These are phyloP conservation scores for Antheraea mylitta DNA, from an alignment of 1,140 invertebrate species.

Conservation along the genomic window DNA sequence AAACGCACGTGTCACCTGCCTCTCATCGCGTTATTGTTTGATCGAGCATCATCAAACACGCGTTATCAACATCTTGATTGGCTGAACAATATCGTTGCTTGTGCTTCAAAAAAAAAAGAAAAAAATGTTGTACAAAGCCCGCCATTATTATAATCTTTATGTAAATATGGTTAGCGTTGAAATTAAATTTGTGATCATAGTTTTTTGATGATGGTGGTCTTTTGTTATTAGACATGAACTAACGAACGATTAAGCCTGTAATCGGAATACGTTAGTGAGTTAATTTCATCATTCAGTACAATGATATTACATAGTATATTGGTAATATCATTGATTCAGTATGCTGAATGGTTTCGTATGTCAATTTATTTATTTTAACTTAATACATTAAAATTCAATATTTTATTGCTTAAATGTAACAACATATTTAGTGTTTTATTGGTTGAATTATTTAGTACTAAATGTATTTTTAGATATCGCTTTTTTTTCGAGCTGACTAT, in stretches of 20 bases:
- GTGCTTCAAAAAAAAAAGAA: background rate
- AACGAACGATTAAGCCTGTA: background rate
- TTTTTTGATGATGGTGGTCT: background rate
- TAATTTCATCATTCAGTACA: no score
- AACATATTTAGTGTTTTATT: no score
- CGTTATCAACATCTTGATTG: slow-evolving; percentile 39
- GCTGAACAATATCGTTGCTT: slow-evolving; percentile 29
- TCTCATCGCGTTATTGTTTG: slow-evolving; percentile 39
- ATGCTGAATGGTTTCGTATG: no score
- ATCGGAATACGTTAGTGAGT: background rate
- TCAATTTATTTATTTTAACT: no score
- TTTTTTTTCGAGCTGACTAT: no score
- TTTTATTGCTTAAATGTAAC: no score
- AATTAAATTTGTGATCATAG: background rate
- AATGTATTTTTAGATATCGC: no score
- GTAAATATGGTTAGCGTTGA: background rate
- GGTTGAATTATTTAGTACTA: no score
- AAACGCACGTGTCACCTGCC: slow-evolving; percentile 65
- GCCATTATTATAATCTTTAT: slow-evolving; percentile 3
- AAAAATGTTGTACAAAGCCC: background rate
- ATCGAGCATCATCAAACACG: slow-evolving; percentile 27
- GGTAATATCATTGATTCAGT: no score
- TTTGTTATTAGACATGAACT: background rate
- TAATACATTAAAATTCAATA: no score
- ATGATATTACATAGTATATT: no score